Evolutionary conservation across 2,888 invertebrate genomes (phyloP), one percentile per base, ranked within the genome.

Genomic region (Pseudococcus viburni): DNA sequence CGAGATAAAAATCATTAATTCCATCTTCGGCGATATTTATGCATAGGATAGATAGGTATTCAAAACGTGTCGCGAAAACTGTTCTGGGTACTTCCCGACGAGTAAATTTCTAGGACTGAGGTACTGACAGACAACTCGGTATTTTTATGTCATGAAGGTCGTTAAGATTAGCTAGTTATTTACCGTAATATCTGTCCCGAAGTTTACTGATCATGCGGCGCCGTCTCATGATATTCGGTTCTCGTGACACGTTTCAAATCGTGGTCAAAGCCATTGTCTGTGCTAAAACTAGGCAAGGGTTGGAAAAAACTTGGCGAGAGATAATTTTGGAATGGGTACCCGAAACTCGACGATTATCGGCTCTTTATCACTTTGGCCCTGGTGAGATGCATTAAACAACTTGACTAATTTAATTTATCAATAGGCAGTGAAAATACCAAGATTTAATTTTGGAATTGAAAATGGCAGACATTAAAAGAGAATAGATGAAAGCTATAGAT

Each of bases 161-260:
- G 19, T 8, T 64, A 64, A 22, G 64, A 64, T 22, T 64, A 22
- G 11, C 64, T 12, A 19, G 64, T 64, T 19, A 64, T 64, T 64
- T 64, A 64, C 64, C 64, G 64, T 64, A 64, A 64, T 64, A 22
- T 64, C 64, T 22, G 64, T n/a, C 11, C 64, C 64, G 22, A 64
- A 22, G 64, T 64, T 64, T 22, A 64, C 22, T 64, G 64, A 64
- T 22, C 64, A 64, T 64, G 19, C 64, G 64, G 64, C 64, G 19
- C 64, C 11, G 15, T 64, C 19, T 64, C 22, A 19, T 64, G 64
- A 19, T 1, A 5, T 9, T 64, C 9, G 64, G 22, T 64, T 9
- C 11, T 22, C 22, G 64, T 64, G 64, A 64, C 64, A 64, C 64
- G 64, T 64, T 64, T 64, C 64, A 64, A 64, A 22, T 64, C 59